Percentiles rank a stretch among this genome's conserved stretches.
phyloP scores from a whole-genome alignment of 2,888 invertebrate species.

The Elmis aenea region DNA sequence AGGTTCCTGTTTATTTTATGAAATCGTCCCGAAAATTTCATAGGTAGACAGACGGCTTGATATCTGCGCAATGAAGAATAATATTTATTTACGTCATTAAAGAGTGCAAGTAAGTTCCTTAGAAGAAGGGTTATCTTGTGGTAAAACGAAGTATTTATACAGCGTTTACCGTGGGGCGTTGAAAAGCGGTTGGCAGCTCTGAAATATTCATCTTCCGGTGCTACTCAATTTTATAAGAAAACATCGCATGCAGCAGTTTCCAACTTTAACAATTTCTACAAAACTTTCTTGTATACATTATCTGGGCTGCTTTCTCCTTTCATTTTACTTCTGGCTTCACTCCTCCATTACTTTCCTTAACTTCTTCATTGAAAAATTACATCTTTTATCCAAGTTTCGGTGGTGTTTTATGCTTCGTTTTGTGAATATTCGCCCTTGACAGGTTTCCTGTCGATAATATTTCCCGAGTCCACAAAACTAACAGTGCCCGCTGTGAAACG shows the following conservation, averaged over 20 bases:
- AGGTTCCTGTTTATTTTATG: too few relatives aligned
- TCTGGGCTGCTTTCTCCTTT: slow-evolving; percentile 16
- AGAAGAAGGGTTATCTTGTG: too few relatives aligned
- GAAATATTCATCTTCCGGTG: slow-evolving; percentile 38
- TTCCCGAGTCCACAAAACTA: too few relatives aligned
- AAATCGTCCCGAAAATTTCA: too few relatives aligned
- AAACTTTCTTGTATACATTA: slow-evolving; percentile 34
- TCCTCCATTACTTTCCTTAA: slow-evolving; percentile 15
- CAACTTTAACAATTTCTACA: slow-evolving; percentile 38
- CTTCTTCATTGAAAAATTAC: slow-evolving; percentile 20
- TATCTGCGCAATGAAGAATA: too few relatives aligned
- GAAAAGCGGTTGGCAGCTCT: slow-evolving; percentile 31
- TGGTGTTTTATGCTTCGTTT: slow-evolving; percentile 8
- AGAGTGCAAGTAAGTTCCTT: too few relatives aligned
- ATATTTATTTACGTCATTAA: too few relatives aligned
- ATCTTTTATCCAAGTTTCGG: slow-evolving; percentile 14
- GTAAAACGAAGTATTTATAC: slow-evolving; percentile 31
- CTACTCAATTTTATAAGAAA: slow-evolving; percentile 37
- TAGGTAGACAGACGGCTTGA: too few relatives aligned
- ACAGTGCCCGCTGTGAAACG: too few relatives aligned
- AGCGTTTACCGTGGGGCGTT: slow-evolving; percentile 29
- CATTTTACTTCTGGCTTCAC: slow-evolving; percentile 12
- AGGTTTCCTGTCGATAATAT: too few relatives aligned
- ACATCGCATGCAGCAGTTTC: slow-evolving; percentile 39
- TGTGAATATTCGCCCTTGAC: too few relatives aligned